Base-by-base conservation (phyloP, 2,797 vertebrate species). In the Sebastes minor region DNA sequence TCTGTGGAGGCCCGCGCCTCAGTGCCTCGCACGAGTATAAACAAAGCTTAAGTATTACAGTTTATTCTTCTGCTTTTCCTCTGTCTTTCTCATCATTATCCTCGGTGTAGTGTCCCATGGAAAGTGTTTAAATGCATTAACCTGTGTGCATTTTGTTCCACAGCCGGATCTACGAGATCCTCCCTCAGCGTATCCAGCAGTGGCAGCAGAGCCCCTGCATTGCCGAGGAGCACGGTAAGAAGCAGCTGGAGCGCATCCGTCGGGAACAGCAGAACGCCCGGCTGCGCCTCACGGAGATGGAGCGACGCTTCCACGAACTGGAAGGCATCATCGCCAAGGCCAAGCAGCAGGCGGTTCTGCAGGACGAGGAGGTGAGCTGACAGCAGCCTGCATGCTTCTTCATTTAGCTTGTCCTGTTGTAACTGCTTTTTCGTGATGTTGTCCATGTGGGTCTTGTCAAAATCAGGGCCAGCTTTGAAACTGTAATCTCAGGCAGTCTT, bases 141-240 rank as follows among this genome's bases (percentile, higher is more conserved):
- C 59, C 33, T 56, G 20, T 79, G 30, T 75, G 7, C 35, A 20
- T 63, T 49, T 57, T 12, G 6, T 23, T 64, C 23, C 5, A 23
- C 86, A 98, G 97, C 82, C 97, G 97, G 11, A 98, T 98, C 93
- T 98, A 97, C 3, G 97, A 98, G 92, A 98, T 98, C 89, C 97
- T 98, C 3, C 97, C 97, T 0, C 97, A 98, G 93, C 96, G 97
- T 3, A 99, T 99, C 87, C 98, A 99, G 91, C 98, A 99, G 93
- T 99, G 98, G 98, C 98, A 99, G 92, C 98, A 99, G 95, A 99
- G 98, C 86, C 98, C 98, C 0, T 99, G 98, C 83, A 96, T 99
- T 2, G 98, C 98, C 0, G 98, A 99, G 86, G 98, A 99, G 57
- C 98, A 98, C 0, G 98, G 98, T 9, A 98, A 98, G 93, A 97